A percentile compares a stretch with the other conserved stretches of the same genome.
These are phyloP conservation scores for Idaea aversata DNA, from an alignment of 2,888 invertebrate genomes.

Conservation along the genomic window DNA sequence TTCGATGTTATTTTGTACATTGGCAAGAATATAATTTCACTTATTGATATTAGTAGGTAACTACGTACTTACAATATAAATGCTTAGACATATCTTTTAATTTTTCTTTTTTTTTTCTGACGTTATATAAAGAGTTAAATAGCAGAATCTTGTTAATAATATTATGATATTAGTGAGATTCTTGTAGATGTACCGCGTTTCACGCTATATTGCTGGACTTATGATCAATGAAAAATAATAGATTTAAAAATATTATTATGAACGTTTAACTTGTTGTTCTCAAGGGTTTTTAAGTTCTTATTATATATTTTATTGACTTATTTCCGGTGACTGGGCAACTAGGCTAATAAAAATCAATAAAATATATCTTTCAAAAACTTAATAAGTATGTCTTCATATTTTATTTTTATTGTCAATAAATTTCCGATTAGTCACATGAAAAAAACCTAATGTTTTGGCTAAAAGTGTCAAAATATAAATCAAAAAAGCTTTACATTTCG, in stretches of 20 bases:
- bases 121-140: slow-evolving; percentile 44
- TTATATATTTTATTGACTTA: not conserved
- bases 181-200: slow-evolving; percentile 59
- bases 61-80: not conserved
- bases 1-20: not conserved
- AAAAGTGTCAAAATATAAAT: slow-evolving; percentile 71
- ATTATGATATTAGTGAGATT: slow-evolving; percentile 62
- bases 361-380: not conserved
- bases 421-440: slow-evolving; percentile 54
- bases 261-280: slow-evolving; percentile 46
- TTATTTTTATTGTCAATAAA: slow-evolving; percentile 68
- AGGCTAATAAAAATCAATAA: not conserved
- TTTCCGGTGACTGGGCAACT: not conserved
- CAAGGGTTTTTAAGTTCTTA: not conserved
- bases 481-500: slow-evolving; percentile 54
- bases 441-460: slow-evolving; percentile 67
- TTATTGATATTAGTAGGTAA: too few species aligned
- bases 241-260: slow-evolving; percentile 57
- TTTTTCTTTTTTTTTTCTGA: slow-evolving; percentile 36
- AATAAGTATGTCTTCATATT: slow-evolving; percentile 11
- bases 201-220: slow-evolving; percentile 44
- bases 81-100: not conserved
- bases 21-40: too few species aligned
- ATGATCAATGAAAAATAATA: slow-evolving; percentile 74
- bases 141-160: slow-evolving; percentile 54